Conservation (phyloP, 1,140 invertebrate species). For the Drosophila sechellia region DNA sequence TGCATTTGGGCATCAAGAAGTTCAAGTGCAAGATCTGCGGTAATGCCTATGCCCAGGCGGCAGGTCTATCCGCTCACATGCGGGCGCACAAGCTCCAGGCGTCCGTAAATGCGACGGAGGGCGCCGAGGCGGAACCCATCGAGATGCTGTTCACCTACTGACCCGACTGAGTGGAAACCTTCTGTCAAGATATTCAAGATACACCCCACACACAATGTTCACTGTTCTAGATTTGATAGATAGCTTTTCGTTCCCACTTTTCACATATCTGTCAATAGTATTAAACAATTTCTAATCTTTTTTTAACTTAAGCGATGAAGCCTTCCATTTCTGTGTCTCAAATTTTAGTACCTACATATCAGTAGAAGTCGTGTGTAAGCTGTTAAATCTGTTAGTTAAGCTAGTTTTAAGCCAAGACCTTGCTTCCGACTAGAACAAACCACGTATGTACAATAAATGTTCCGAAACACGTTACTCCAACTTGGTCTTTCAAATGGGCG, state of each 20-base stretch:
- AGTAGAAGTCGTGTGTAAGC: neutral
- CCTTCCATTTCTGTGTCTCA: neutral
- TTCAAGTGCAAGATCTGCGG: conserved; percentile 89
- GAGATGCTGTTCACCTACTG: conserved; percentile 27
- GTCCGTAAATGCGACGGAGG: conserved; percentile 10
- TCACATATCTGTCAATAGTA: conserved; percentile 1
- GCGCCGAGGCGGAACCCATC: neutral
- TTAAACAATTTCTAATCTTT: neutral
- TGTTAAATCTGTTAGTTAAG: neutral
- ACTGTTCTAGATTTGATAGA: neutral
- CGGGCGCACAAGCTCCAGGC: conserved; percentile 64
- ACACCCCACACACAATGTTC: neutral
- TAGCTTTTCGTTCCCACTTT: neutral
- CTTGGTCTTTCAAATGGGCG: neutral
- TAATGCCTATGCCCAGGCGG: conserved; percentile 76
- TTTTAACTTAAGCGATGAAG: neutral
- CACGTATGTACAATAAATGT: conserved; percentile 2
- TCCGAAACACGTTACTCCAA: neutral
- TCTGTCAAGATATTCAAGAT: neutral
- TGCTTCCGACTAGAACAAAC: neutral
- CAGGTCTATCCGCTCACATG: conserved; percentile 79
- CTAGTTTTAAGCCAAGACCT: neutral
- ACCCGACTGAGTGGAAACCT: neutral
- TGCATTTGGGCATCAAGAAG: conserved; percentile 93
- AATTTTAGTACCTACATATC: conserved; percentile 3